A percentile compares a stretch with the other conserved stretches of the same genome.
Conservation (phyloP, 2,888 invertebrate genomes). For the Pandemis cinnamomeana region DNA sequence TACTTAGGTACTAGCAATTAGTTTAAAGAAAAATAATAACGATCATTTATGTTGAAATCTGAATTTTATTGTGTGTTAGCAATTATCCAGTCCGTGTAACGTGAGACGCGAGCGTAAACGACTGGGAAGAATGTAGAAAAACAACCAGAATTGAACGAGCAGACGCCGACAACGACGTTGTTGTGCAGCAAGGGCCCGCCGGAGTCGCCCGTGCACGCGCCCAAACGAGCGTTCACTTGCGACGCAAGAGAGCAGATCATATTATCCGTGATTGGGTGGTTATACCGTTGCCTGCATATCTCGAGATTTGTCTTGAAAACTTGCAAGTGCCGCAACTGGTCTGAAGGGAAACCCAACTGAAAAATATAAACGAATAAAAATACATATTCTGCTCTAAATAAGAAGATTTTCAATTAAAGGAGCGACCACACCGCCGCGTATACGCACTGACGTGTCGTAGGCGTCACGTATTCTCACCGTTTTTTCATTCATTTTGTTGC, state of each 20-base stretch:
- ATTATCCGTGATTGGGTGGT: conserved; percentile 49
- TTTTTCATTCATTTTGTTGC: too few species aligned
- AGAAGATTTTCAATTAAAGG: too few species aligned
- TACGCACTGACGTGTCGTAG: too few species aligned
- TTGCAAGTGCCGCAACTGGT: conserved; percentile 56
- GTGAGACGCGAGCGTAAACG: conserved; percentile 56
- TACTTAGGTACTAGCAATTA: too few species aligned
- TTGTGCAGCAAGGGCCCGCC: conserved; percentile 59
- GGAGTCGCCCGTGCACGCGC: conserved; percentile 58
- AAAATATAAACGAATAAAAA: conserved; percentile 28
- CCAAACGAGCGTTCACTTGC: conserved; percentile 53
- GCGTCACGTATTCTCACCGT: too few species aligned
- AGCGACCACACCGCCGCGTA: too few species aligned
- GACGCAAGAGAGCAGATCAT: conserved; percentile 62
- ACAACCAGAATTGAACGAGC: conserved; percentile 54
- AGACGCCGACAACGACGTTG: conserved; percentile 53
- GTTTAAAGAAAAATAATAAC: not conserved
- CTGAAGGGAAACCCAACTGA: conserved; percentile 43
- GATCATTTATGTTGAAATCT: not conserved
- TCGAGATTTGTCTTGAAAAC: conserved; percentile 56
- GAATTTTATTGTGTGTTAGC: conserved; percentile 44
- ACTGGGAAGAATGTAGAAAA: conserved; percentile 51
- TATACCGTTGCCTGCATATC: conserved; percentile 52
- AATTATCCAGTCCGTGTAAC: conserved; percentile 51
- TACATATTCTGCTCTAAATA: too few species aligned